Percentiles rank a stretch among this genome's conserved stretches.
phyloP scores from a whole-genome alignment of 2,113 vertebrate genomes.

The Orientallactaga bullata region DNA sequence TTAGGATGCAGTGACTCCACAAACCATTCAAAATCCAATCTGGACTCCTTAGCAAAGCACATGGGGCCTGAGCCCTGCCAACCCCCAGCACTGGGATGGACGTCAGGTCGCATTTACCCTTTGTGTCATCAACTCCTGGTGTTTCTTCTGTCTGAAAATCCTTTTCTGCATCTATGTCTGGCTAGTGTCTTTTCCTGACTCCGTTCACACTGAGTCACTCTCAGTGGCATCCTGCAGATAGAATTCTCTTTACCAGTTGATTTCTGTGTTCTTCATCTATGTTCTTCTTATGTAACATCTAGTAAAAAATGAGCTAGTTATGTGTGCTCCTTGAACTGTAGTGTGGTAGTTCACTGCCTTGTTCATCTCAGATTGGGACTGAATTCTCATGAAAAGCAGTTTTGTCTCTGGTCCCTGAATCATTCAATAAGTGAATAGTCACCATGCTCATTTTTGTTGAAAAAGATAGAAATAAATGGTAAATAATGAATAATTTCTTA shows the following conservation, averaged over 20 bases:
- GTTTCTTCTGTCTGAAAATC: conserved; percentile 3
- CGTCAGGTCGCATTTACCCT: background rate
- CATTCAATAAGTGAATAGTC: background rate
- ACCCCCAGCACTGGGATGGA: background rate
- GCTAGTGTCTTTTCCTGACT: background rate
- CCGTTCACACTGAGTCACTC: background rate
- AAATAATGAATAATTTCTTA: background rate
- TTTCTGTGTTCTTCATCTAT: background rate
- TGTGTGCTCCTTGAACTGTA: background rate
- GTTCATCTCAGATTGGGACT: background rate
- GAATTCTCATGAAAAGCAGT: background rate
- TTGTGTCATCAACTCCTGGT: background rate
- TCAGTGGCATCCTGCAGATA: background rate
- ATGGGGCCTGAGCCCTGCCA: background rate
- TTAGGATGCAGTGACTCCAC: background rate
- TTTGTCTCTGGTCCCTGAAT: conserved; percentile 19
- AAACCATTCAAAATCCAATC: background rate
- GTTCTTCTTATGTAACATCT: background rate
- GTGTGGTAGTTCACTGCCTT: background rate
- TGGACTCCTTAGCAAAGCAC: background rate
- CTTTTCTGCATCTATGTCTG: background rate
- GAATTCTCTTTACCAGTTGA: background rate
- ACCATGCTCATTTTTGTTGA: background rate
- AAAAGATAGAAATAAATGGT: background rate
- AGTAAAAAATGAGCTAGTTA: background rate